These are phyloP conservation scores for Trachythela sp. DNA, from an alignment of 64 coral and sea anemone species.

Conservation along the genomic window DNA sequence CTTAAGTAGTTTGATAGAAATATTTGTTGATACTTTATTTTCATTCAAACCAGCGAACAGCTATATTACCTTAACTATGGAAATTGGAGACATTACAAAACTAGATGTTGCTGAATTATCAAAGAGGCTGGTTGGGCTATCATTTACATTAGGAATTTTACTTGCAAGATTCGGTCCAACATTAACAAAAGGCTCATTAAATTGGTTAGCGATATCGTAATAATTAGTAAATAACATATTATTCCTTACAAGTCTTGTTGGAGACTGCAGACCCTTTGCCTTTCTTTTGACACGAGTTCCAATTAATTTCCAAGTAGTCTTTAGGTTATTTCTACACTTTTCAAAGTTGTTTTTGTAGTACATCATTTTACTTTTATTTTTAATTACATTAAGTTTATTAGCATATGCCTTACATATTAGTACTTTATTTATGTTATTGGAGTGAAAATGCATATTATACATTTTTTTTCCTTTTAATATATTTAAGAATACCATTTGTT, in stretches of 20 bases:
- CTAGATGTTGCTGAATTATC: background rate
- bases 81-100: background rate
- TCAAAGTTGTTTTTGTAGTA: slow-evolving; percentile 29
- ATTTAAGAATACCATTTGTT: slow-evolving; percentile 51
- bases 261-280: slow-evolving; percentile 48
- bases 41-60: background rate
- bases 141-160: background rate
- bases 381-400: slow-evolving; percentile 38
- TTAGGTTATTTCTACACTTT: slow-evolving; percentile 48
- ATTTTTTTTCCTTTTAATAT: slow-evolving; percentile 52
- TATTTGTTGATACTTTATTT: background rate
- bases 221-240: slow-evolving; percentile 31
- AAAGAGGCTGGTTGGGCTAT: background rate
- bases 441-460: slow-evolving; percentile 19
- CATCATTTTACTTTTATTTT: slow-evolving; percentile 43
- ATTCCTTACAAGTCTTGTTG: slow-evolving; percentile 42
- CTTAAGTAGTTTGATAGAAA: background rate
- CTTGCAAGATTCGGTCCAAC: slow-evolving; percentile 48
- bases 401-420: slow-evolving; percentile 48
- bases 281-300: slow-evolving; percentile 49
- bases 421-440: background rate
- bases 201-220: slow-evolving; percentile 55
- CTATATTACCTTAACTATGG: background rate
- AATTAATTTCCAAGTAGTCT: slow-evolving; percentile 58
- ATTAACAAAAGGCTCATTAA: slow-evolving; percentile 69